Evolutionary conservation across 2,113 vertebrate species (phyloP).

Genomic region (Channa argus): DNA sequence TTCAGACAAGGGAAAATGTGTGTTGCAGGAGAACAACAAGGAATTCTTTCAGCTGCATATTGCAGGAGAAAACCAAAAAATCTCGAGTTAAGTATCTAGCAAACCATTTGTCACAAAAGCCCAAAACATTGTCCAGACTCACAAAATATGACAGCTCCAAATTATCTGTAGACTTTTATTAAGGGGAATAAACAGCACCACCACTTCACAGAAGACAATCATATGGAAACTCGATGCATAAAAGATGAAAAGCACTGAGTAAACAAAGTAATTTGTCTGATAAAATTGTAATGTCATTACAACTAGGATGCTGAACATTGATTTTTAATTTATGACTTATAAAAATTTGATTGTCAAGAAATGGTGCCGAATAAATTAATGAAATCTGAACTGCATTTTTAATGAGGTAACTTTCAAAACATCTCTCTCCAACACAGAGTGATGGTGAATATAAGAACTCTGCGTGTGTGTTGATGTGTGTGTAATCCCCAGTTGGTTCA

Average conservation of each 20-base stretch:
- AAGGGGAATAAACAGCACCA: background rate
- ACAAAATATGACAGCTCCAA: background rate
- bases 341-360: background rate
- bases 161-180: background rate
- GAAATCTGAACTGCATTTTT: background rate
- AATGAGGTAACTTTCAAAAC: background rate
- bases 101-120: background rate
- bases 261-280: background rate
- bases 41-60: background rate
- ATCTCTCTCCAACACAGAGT: constrained; percentile 3
- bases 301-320: background rate
- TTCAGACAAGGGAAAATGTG: constrained; percentile 43
- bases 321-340: background rate
- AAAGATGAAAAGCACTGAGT: background rate
- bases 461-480: constrained; percentile 15
- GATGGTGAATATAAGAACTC: constrained; percentile 3
- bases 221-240: background rate
- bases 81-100: background rate
- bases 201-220: background rate
- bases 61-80: background rate
- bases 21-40: constrained; percentile 24
- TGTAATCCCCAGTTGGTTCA: constrained; percentile 57
- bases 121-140: background rate
- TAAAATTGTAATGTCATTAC: background rate
- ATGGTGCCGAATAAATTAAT: background rate